Base-by-base conservation (phyloP, 2,797 vertebrate genomes). In the Malurus splendens region DNA sequence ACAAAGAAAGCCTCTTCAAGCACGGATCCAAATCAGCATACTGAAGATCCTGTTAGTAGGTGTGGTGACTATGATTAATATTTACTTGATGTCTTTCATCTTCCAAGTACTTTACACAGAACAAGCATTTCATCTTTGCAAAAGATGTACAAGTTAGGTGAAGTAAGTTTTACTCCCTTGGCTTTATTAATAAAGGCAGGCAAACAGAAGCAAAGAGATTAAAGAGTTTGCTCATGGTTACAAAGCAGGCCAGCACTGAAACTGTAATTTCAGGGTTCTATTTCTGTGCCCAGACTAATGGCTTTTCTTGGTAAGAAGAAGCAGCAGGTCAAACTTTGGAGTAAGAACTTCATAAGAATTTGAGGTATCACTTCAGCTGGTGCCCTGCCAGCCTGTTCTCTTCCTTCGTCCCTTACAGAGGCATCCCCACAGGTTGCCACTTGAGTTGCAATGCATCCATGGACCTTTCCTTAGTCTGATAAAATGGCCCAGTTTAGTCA, bases 61-160 rank as follows among this genome's bases (percentile, higher is more conserved):
- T 79, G 87, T 93, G 90, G 93, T 90, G 74, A 25, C 93, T 89
- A 28, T 83, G 71, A 89, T 94, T 95, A 93, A 92, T 93, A 90
- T 89, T 89, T 89, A 78, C 80, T 68, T 56, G 61, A 60, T 76
- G 71, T 42, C 80, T 94, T 93, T 95, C 71, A 94, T 95, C 77
- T 94, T 90, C 47, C 36, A 71, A 89, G 77, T 89, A 15, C 87
- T 94, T 94, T 89, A 86, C 71, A 84, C 70, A 67, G 87, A 77
- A 41, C 57, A 86, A 89, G 74, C 71, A 77, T 92, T 93, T 92
- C 54, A 84, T 93, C 77, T 86, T 84, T 10, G 9, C 77, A 74
- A 38, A 89, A 90, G 74, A 76, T 48, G 30, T 18, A 25, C 18
- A 70, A 86, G 60, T 82, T 94, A 64, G 64, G 56, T 93, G 57